These are phyloP conservation scores for Parelbella ahira DNA, from an alignment of 2,888 invertebrate species.

Conservation along the genomic window DNA sequence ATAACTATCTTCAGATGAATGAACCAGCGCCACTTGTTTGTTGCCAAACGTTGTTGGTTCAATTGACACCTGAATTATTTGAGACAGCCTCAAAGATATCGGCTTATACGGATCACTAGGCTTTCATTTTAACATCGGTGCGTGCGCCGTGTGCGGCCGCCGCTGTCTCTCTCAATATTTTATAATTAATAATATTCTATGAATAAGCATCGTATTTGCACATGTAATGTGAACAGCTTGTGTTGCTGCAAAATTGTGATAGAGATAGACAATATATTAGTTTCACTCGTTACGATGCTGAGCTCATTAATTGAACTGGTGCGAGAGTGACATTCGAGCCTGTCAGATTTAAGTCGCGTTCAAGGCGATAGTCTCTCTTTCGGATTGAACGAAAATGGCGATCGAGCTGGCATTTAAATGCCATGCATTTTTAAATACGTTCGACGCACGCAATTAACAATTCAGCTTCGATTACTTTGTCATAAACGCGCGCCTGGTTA, in stretches of 20 bases:
- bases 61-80: no score
- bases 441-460: conserved; percentile 72
- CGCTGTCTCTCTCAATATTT: no score
- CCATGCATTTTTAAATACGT: conserved; percentile 78
- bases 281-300: background rate
- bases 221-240: no score
- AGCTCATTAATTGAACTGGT: conserved; percentile 56
- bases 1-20: conserved; percentile 71
- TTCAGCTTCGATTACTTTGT: conserved; percentile 73
- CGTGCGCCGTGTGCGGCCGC: no score
- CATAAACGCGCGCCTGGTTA: conserved; percentile 59
- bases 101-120: no score
- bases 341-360: conserved; percentile 78
- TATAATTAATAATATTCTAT: no score
- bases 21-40: no score
- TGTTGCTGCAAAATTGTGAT: no score
- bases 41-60: no score
- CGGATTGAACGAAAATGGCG: conserved; percentile 73
- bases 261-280: background rate
- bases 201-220: no score
- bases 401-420: conserved; percentile 77
- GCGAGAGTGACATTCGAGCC: conserved; percentile 75
- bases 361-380: conserved; percentile 78
- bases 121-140: no score
- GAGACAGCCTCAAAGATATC: no score